Conservation (phyloP, 2,888 invertebrate genomes). For the Aproaerema taeniolella region DNA sequence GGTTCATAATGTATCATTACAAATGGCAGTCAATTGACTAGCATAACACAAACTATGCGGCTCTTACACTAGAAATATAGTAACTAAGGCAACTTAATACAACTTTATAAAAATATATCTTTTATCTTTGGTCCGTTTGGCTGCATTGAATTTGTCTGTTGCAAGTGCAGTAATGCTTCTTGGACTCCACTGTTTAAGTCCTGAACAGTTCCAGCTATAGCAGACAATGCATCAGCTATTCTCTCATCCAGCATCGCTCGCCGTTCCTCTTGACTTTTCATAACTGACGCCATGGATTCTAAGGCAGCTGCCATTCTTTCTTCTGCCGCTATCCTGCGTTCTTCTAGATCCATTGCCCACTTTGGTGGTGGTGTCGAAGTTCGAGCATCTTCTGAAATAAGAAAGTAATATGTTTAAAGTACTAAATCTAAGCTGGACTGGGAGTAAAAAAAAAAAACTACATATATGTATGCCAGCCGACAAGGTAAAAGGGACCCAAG, state of each 20-base stretch:
- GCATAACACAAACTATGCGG: not conserved
- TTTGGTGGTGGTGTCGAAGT: slow-evolving; percentile 49
- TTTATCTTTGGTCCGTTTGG: slow-evolving; percentile 38
- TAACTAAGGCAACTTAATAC: too few relatives aligned
- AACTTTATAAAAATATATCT: slow-evolving; percentile 33
- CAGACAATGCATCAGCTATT: slow-evolving; percentile 45
- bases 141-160: slow-evolving; percentile 32
- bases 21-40: not conserved
- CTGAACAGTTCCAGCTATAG: slow-evolving; percentile 50
- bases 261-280: slow-evolving; percentile 50
- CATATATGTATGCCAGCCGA: too few relatives aligned
- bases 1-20: too few relatives aligned
- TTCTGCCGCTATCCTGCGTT: slow-evolving; percentile 53
- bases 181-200: slow-evolving; percentile 53
- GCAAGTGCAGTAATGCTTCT: slow-evolving; percentile 44
- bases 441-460: slow-evolving; percentile 11
- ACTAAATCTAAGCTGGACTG: too few relatives aligned
- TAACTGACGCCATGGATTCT: slow-evolving; percentile 46
- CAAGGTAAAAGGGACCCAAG: too few relatives aligned
- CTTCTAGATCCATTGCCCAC: slow-evolving; percentile 60
- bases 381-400: slow-evolving; percentile 38
- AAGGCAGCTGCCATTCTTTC: slow-evolving; percentile 58
- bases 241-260: slow-evolving; percentile 43
- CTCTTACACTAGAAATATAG: too few relatives aligned
- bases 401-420: not conserved